Conservation (phyloP, 1,140 invertebrate genomes). For the Parapsyche elsis region DNA sequence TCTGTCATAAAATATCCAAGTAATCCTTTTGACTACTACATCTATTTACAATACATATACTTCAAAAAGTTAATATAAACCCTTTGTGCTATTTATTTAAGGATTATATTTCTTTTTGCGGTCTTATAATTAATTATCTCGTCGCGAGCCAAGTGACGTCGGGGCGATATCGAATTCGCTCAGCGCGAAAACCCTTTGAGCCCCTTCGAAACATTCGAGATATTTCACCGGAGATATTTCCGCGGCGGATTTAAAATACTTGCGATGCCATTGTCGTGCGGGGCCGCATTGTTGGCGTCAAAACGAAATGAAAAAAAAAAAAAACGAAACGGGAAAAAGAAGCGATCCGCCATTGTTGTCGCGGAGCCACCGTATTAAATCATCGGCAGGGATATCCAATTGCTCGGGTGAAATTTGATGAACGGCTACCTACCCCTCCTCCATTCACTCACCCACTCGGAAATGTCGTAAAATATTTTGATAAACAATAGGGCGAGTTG, state of each 20-base stretch:
- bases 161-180: not conserved
- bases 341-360: not conserved
- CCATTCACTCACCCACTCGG: not conserved
- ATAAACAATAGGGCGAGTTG: not conserved
- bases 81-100: too few species aligned
- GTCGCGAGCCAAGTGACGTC: too few species aligned
- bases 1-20: too few species aligned
- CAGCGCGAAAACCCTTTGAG: not conserved
- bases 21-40: too few species aligned
- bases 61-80: too few species aligned
- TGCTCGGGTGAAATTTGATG: not conserved
- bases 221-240: not conserved
- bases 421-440: not conserved
- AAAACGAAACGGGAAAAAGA: not conserved
- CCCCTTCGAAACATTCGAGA: not conserved
- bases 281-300: not conserved
- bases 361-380: not conserved
- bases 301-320: not conserved
- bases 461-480: slow-evolving; percentile 8
- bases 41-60: too few species aligned
- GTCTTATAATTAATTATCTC: too few species aligned
- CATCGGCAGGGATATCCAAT: not conserved
- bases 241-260: not conserved
- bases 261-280: not conserved
- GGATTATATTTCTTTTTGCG: too few species aligned